Evolutionary conservation across 1,140 invertebrate genomes (phyloP).

Genomic region (Muscidifurax raptorellus): DNA sequence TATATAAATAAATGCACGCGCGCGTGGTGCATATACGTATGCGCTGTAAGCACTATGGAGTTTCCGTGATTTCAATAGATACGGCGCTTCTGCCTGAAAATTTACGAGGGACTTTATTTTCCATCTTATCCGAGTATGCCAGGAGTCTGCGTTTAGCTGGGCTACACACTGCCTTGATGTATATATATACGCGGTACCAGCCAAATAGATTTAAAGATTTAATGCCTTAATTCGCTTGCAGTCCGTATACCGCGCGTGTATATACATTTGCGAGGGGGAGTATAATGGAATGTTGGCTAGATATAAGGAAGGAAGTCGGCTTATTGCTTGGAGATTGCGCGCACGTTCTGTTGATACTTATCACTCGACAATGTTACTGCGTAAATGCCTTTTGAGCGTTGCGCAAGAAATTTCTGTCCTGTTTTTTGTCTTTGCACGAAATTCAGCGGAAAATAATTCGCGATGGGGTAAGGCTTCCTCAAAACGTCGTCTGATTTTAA

Average conservation of each 20-base stretch:
- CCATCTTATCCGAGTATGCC: neutral
- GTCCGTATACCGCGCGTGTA: neutral
- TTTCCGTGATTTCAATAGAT: neutral
- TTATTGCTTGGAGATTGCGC: neutral
- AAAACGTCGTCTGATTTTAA: neutral
- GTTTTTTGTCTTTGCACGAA: neutral
- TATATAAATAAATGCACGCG: no score
- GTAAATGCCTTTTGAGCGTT: neutral
- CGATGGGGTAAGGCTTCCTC: neutral
- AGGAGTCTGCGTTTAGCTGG: neutral
- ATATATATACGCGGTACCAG: neutral
- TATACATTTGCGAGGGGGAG: neutral
- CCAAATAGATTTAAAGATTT: neutral
- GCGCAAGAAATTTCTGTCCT: neutral
- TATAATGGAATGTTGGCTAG: neutral
- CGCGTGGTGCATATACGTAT: no score
- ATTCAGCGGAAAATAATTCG: neutral
- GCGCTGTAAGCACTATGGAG: neutral
- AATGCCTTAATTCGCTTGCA: neutral
- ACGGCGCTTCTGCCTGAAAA: neutral
- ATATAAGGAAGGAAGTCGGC: neutral
- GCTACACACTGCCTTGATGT: no score
- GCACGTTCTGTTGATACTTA: neutral
- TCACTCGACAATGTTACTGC: neutral
- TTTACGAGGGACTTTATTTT: conserved; percentile 24